These are phyloP conservation scores for Calvadosia cruxmelitensis DNA, from an alignment of 30 jellyfish, hydroid and myxozoan genomes.

Conservation along the genomic window DNA sequence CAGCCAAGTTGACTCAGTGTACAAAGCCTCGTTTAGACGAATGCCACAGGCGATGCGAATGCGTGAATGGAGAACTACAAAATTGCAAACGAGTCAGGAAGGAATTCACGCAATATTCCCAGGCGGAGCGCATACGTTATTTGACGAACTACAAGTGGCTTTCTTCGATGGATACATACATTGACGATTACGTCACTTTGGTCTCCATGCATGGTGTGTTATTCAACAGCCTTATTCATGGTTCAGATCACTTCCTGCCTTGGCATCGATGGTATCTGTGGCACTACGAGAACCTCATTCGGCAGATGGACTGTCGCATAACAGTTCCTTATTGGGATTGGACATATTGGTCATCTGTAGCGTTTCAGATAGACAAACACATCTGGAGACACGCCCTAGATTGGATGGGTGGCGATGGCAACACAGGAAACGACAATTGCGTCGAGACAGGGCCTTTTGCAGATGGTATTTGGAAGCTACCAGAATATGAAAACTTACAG, in stretches of 20 bases:
- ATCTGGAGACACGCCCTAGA: background rate
- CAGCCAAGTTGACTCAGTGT: background rate
- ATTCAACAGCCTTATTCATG: background rate
- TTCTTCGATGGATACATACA: background rate
- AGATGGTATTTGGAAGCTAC: background rate
- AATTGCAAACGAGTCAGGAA: background rate
- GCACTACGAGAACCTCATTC: background rate
- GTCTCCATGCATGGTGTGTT: background rate
- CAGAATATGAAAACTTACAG: background rate
- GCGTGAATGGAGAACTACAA: background rate
- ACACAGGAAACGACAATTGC: background rate
- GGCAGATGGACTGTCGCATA: background rate
- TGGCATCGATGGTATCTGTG: background rate
- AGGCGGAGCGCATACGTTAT: background rate
- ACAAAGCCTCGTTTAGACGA: background rate
- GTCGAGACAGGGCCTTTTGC: conserved; percentile 1
- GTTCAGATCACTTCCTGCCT: background rate
- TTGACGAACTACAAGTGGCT: background rate
- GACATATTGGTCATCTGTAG: background rate
- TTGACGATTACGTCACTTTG: background rate
- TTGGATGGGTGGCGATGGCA: background rate
- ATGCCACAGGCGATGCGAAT: background rate
- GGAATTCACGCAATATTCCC: background rate
- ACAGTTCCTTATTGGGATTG: background rate
- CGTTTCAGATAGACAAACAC: background rate